These are phyloP conservation scores for Acanthosepion lycidas DNA, from an alignment of 2,888 invertebrate species.

Conservation along the genomic window DNA sequence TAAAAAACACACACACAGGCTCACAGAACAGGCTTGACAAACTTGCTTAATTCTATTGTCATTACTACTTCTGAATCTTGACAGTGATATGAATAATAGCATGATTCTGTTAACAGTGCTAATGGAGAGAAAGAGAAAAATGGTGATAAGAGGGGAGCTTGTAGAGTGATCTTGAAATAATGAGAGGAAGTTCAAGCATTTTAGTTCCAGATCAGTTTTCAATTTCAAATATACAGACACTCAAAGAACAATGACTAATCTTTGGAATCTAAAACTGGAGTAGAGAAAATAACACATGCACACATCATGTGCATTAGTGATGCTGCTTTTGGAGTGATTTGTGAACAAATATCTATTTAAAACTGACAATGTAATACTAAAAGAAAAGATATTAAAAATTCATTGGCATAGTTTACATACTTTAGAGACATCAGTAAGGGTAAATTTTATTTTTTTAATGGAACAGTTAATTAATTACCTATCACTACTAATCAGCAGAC, in stretches of 20 bases:
- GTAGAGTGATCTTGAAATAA: constrained; percentile 10
- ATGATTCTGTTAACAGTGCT: background rate
- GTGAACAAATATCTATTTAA: background rate
- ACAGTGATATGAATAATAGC: background rate
- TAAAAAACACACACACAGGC: too few relatives aligned
- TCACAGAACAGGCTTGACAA: too few relatives aligned
- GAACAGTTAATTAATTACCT: too few relatives aligned
- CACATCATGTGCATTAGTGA: background rate
- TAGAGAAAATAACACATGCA: background rate
- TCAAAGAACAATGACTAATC: constrained; percentile 33
- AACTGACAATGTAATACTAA: background rate
- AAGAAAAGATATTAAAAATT: too few relatives aligned
- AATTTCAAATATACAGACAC: background rate
- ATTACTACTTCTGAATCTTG: background rate
- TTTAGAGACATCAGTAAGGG: too few relatives aligned
- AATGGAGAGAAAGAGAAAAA: background rate
- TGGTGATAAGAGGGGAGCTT: background rate
- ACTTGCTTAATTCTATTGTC: background rate
- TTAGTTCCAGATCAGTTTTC: constrained; percentile 22
- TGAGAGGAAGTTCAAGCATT: constrained; percentile 33
- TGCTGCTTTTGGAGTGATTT: background rate
- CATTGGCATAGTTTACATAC: too few relatives aligned
- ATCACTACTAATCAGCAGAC: too few relatives aligned
- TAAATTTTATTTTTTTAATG: too few relatives aligned
- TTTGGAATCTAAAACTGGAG: background rate